Conservation (phyloP, 2,888 invertebrate species). For the Pycnomerus fuliginosus region DNA sequence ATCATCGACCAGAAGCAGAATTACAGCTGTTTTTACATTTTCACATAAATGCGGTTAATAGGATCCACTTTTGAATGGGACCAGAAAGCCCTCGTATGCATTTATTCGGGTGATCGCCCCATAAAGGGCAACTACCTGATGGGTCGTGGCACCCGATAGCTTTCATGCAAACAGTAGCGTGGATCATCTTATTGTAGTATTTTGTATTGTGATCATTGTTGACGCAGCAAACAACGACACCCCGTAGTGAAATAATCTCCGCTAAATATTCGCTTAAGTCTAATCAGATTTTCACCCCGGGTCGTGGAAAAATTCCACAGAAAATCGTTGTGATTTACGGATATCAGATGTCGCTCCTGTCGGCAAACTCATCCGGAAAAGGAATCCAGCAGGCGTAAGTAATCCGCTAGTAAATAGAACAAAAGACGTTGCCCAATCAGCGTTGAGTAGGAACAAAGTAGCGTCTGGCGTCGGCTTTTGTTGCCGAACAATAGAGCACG, state of each 20-base stretch:
- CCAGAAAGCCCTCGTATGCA: background rate
- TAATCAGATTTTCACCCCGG: conserved; percentile 52
- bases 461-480: conserved; percentile 49
- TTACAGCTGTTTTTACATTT: no score
- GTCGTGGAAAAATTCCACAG: conserved; percentile 9
- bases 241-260: conserved; percentile 50
- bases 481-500: conserved; percentile 48
- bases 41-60: no score
- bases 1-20: no score
- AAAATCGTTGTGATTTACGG: conserved; percentile 7
- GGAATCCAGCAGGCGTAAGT: conserved; percentile 46
- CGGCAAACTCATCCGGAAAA: conserved; percentile 41
- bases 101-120: conserved; percentile 2
- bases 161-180: no score
- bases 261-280: conserved; percentile 41
- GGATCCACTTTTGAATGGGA: no score
- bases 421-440: conserved; percentile 50
- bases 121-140: conserved; percentile 32
- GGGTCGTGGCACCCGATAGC: no score
- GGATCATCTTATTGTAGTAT: conserved; percentile 46
- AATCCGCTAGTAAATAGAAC: conserved; percentile 49
- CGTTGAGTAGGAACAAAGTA: conserved; percentile 47
- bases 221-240: conserved; percentile 48
- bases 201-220: conserved; percentile 46
- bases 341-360: conserved; percentile 34